phyloP scores from a whole-genome alignment of 2,888 invertebrate genomes.

The Tribolium freemani region DNA sequence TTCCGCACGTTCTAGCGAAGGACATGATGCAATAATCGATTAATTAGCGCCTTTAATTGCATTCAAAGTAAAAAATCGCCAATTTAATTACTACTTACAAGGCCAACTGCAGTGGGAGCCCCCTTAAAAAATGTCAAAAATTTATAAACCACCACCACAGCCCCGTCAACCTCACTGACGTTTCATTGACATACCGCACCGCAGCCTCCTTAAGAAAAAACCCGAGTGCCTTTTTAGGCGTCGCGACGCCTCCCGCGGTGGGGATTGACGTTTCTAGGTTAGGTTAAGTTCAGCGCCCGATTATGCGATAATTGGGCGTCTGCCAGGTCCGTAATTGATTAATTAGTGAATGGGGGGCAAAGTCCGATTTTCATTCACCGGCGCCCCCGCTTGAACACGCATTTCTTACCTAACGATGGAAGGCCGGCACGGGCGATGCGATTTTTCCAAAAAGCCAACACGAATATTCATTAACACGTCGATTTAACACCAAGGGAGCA shows the following conservation, averaged over 20 bases:
- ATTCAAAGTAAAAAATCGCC: background rate
- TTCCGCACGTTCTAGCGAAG: background rate
- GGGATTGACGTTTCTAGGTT: conserved; percentile 33
- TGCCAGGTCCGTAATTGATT: background rate
- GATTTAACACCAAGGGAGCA: conserved; percentile 22
- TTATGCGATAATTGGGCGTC: background rate
- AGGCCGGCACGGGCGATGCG: conserved; percentile 46
- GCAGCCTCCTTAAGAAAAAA: background rate
- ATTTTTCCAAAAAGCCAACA: conserved; percentile 49
- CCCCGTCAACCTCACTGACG: too few relatives aligned
- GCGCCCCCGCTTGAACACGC: background rate
- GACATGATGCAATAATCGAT: background rate
- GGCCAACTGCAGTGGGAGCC: background rate
- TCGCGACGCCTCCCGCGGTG: conserved; percentile 25
- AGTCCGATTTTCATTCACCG: background rate
- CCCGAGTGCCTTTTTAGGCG: conserved; percentile 8
- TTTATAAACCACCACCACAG: background rate
- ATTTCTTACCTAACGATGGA: conserved; percentile 51
- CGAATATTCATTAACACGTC: conserved; percentile 46
- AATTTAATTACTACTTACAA: background rate
- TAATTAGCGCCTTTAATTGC: background rate
- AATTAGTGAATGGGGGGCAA: conserved; percentile 5
- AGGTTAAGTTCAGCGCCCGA: conserved; percentile 5
- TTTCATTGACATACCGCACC: too few relatives aligned
- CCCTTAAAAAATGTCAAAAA: too few relatives aligned